A percentile compares a stretch with the other conserved stretches of the same genome.
These are phyloP conservation scores for Clusia tigrina DNA, from an alignment of 2,888 invertebrate genomes.

Conservation along the genomic window DNA sequence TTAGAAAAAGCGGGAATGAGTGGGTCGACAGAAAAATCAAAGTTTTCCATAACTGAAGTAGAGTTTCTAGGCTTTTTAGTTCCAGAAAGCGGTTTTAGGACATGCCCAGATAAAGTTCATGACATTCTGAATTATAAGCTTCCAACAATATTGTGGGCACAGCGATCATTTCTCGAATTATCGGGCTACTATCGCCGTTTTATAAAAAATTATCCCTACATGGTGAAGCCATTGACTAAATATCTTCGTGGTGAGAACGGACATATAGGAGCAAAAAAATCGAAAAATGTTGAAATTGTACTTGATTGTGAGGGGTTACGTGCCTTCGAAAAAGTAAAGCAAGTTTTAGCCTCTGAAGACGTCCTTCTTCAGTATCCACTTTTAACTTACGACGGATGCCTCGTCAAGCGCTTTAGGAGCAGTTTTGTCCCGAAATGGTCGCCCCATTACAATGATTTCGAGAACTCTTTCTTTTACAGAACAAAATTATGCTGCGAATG, in stretches of 20 bases:
- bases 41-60: conserved; percentile 29
- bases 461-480: conserved; percentile 14
- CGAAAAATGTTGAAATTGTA: no score
- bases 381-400: conserved; percentile 20
- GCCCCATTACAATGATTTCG: conserved; percentile 24
- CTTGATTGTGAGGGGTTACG: no score
- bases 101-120: no score
- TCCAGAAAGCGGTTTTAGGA: conserved; percentile 28
- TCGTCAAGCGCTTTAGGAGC: conserved; percentile 14
- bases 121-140: no score
- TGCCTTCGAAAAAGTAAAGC: background rate
- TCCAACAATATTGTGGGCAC: conserved; percentile 14
- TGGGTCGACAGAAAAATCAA: conserved; percentile 32
- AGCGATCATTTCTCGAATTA: conserved; percentile 14
- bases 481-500: conserved; percentile 20
- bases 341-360: conserved; percentile 13
- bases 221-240: no score
- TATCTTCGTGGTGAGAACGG: no score
- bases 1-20: conserved; percentile 35
- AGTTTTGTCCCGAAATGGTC: conserved; percentile 16
- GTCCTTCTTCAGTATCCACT: no score
- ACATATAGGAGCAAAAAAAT: no score
- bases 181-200: conserved; percentile 31
- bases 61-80: conserved; percentile 34
- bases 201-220: conserved; percentile 29